Percentiles rank a stretch among this genome's conserved stretches.
Conservation (phyloP, 2,888 invertebrate genomes). For the Pyrocoelia pectoralis region DNA sequence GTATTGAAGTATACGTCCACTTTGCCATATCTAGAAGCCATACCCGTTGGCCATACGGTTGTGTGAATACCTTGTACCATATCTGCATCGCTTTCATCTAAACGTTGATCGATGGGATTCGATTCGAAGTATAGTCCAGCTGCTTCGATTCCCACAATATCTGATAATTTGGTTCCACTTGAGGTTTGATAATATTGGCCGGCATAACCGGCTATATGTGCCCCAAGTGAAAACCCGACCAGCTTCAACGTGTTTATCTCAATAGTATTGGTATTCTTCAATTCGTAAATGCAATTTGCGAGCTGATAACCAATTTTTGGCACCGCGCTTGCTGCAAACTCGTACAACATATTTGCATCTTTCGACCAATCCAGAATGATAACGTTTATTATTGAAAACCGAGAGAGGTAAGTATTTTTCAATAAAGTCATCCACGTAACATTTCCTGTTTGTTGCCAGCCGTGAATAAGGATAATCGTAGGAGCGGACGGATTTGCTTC, state of each 20-base stretch:
- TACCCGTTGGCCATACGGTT: neutral
- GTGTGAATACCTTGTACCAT: slow-evolving; percentile 6
- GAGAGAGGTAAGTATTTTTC: too few relatives aligned
- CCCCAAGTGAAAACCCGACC: neutral
- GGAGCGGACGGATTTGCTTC: too few relatives aligned
- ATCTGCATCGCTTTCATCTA: slow-evolving; percentile 3
- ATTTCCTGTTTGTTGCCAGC: too few relatives aligned
- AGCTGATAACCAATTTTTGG: too few relatives aligned
- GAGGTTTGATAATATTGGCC: neutral
- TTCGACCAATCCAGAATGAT: neutral
- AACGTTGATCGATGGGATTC: neutral
- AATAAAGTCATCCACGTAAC: too few relatives aligned
- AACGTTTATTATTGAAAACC: neutral
- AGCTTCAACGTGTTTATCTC: neutral
- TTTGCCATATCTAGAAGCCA: neutral
- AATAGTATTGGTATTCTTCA: too few relatives aligned
- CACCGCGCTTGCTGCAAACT: too few relatives aligned
- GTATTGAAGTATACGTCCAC: slow-evolving; percentile 7
- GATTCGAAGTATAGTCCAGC: neutral
- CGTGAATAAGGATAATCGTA: too few relatives aligned
- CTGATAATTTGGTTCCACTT: neutral
- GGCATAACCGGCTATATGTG: neutral
- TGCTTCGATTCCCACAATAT: neutral
- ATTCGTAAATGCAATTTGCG: too few relatives aligned
- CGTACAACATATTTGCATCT: neutral